Evolutionary conservation across 2,888 invertebrate genomes (phyloP).

Genomic region (Lepidocyrtinus sp.): DNA sequence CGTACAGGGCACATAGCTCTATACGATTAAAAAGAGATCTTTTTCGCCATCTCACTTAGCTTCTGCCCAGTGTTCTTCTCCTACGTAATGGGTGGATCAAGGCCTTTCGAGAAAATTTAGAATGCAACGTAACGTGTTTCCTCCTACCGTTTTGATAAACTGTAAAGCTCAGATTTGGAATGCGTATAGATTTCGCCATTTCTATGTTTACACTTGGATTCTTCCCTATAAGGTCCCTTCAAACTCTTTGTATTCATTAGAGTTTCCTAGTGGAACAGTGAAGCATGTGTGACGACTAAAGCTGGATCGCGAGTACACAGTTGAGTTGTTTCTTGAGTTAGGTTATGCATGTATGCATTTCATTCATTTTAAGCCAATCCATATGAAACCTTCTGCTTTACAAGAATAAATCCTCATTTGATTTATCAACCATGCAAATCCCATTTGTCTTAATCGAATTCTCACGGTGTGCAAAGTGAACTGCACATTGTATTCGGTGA

Average conservation of each 20-base stretch:
- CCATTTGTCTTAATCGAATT: conserved; percentile 67
- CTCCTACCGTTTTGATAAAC: conserved; percentile 7
- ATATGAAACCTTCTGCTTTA: background rate
- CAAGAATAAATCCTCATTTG: conserved; percentile 60
- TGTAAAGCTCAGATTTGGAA: background rate
- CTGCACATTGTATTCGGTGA: conserved; percentile 21
- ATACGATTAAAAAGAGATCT: conserved; percentile 8
- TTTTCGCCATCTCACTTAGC: background rate
- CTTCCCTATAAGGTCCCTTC: background rate
- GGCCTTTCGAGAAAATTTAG: no score
- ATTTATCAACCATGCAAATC: conserved; percentile 65
- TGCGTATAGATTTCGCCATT: background rate
- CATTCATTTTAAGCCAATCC: background rate
- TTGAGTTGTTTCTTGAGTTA: conserved; percentile 23
- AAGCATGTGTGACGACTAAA: conserved; percentile 14
- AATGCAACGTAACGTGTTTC: conserved; percentile 18
- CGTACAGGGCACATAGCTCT: conserved; percentile 1
- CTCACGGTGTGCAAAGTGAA: conserved; percentile 51
- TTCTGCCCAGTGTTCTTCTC: background rate
- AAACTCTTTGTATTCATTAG: conserved; percentile 4
- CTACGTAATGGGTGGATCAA: background rate
- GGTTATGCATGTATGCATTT: conserved; percentile 13
- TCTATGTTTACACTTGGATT: no score
- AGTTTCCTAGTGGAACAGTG: conserved; percentile 5
- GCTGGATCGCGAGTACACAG: conserved; percentile 9